A percentile compares a stretch with the other conserved stretches of the same genome.
phyloP scores from a whole-genome alignment of 2,888 invertebrate genomes.

The Zhuqinia jingwanae region DNA sequence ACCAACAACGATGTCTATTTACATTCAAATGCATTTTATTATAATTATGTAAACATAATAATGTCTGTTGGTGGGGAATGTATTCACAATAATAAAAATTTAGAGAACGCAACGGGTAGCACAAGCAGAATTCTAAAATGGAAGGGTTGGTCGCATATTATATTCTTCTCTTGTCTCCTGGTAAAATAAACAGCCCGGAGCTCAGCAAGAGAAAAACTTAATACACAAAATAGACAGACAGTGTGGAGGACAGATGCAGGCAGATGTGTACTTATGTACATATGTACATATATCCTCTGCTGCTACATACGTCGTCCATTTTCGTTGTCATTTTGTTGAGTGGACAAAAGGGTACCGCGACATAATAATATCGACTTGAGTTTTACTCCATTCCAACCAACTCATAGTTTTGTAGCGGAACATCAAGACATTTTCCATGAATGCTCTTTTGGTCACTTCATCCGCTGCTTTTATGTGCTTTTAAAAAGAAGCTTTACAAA shows the following conservation, averaged over 20 bases:
- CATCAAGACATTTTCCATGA: slow-evolving; percentile 44
- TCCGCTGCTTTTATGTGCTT: slow-evolving; percentile 49
- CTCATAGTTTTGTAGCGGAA: not conserved
- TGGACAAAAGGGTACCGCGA: slow-evolving; percentile 54
- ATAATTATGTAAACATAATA: not conserved
- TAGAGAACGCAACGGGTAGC: slow-evolving; percentile 27
- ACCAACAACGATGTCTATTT: too few species aligned
- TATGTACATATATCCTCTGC: not conserved
- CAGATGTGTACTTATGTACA: not conserved
- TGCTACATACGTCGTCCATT: slow-evolving; percentile 9
- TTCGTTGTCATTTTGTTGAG: slow-evolving; percentile 38
- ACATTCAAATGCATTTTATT: not conserved
- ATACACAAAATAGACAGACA: too few species aligned
- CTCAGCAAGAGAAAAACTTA: slow-evolving; percentile 24
- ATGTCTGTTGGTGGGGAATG: not conserved
- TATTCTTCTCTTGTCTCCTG: not conserved
- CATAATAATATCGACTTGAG: slow-evolving; percentile 11
- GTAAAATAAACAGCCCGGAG: too few species aligned
- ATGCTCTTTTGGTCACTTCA: slow-evolving; percentile 41
- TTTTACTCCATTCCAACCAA: slow-evolving; percentile 8
- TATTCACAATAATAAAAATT: not conserved
- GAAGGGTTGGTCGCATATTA: slow-evolving; percentile 19
- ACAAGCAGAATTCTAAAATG: slow-evolving; percentile 11
- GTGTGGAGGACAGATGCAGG: not conserved
- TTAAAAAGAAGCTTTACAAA: slow-evolving; percentile 43